These are phyloP conservation scores for Bombycilla garrulus DNA, from an alignment of 2,113 vertebrate species.

Conservation along the genomic window DNA sequence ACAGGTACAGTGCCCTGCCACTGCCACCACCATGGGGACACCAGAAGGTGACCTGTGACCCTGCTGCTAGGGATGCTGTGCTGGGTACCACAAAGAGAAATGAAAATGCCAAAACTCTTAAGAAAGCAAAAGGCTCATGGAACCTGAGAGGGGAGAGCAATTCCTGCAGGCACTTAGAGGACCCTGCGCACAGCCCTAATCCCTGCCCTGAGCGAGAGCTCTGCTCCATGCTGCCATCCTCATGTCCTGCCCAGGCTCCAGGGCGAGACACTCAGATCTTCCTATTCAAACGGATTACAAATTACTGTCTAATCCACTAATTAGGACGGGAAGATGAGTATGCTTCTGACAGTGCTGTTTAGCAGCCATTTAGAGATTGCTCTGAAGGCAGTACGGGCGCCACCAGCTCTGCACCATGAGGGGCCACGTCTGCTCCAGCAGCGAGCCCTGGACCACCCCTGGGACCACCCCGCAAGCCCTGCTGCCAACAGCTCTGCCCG, in stretches of 20 bases:
- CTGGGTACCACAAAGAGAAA: neutral
- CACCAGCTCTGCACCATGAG: neutral
- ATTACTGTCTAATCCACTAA: conserved; percentile 67
- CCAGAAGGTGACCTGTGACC: neutral
- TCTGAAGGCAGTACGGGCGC: neutral
- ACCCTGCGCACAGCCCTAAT: neutral
- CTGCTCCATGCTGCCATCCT: neutral
- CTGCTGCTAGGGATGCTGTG: neutral
- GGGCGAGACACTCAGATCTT: conserved; percentile 18
- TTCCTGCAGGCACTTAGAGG: neutral
- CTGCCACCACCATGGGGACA: neutral
- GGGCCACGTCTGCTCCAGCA: neutral
- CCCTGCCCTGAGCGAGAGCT: neutral
- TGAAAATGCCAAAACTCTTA: neutral
- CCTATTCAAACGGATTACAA: conserved; percentile 51
- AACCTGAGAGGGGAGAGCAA: neutral
- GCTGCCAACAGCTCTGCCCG: neutral
- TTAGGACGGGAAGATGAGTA: conserved; percentile 40
- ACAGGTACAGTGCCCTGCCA: neutral
- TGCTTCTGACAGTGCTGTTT: conserved; percentile 45
- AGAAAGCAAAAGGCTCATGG: neutral
- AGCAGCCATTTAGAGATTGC: conserved; percentile 60
- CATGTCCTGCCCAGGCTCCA: neutral
- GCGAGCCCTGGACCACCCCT: neutral
- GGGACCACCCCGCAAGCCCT: neutral